A percentile compares a stretch with the other conserved stretches of the same genome.
These are phyloP conservation scores for Clusia tigrina DNA, from an alignment of 2,888 invertebrate species.

Conservation along the genomic window DNA sequence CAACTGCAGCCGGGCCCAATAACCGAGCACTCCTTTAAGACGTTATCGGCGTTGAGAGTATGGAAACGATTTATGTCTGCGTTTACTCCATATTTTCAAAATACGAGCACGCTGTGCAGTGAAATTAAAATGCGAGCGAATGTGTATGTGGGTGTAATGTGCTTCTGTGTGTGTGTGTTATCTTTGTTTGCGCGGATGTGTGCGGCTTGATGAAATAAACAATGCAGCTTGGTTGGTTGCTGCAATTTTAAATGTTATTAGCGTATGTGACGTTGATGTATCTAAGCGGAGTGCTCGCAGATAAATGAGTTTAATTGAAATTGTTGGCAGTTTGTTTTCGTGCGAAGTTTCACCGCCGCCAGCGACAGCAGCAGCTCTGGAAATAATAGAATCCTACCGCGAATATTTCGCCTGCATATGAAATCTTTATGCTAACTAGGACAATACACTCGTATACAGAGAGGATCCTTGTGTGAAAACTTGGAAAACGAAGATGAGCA, in stretches of 20 bases:
- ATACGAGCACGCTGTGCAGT: too few relatives aligned
- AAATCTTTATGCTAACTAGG: too few relatives aligned
- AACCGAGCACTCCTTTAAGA: neutral
- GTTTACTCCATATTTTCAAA: neutral
- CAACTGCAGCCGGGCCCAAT: neutral
- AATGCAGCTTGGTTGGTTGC: neutral
- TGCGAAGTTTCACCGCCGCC: too few relatives aligned
- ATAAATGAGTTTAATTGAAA: conserved; percentile 3
- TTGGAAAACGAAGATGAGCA: too few relatives aligned
- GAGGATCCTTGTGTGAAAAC: too few relatives aligned
- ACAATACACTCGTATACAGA: too few relatives aligned
- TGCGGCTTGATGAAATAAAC: conserved; percentile 4
- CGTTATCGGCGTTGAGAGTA: neutral
- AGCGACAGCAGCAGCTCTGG: too few relatives aligned
- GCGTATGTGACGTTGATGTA: too few relatives aligned
- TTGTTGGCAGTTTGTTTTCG: neutral
- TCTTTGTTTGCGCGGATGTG: neutral
- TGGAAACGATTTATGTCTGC: neutral
- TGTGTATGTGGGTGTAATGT: neutral
- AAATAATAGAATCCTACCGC: too few relatives aligned
- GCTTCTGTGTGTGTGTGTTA: neutral
- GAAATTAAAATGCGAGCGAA: conserved; percentile 4
- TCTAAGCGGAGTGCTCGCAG: too few relatives aligned
- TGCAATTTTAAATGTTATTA: neutral
- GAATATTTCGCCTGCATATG: too few relatives aligned